Conservation (phyloP, 2,797 vertebrate genomes). For the Muscicapa striata region DNA sequence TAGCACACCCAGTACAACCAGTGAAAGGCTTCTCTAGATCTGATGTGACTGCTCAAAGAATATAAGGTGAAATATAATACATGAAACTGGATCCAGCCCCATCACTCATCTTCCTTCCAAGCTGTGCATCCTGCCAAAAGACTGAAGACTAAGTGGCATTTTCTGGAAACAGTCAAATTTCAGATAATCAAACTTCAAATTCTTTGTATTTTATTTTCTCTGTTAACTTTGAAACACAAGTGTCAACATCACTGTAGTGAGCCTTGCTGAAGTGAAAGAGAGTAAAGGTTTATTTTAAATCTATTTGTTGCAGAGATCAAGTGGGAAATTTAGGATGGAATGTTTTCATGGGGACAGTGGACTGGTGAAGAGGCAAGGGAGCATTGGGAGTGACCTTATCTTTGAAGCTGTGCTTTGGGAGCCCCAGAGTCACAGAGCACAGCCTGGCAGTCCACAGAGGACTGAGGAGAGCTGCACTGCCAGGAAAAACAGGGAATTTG, state of each 20-base stretch:
- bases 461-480: fast-evolving
- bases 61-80: too few relatives aligned
- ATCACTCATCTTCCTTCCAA: background rate
- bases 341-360: background rate
- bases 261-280: background rate
- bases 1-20: background rate
- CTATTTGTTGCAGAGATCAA: background rate
- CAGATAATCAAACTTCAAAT: background rate
- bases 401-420: background rate
- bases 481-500: background rate
- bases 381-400: background rate
- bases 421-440: background rate
- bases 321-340: background rate
- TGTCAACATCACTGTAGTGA: background rate
- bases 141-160: background rate
- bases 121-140: background rate
- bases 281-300: background rate
- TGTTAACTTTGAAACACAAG: background rate
- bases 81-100: background rate
- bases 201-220: background rate
- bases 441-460: background rate
- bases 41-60: background rate
- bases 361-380: background rate
- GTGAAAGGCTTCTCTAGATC: background rate
- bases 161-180: background rate